Conservation (phyloP, 2,797 vertebrate genomes). For the Poeciliopsis gracilis region DNA sequence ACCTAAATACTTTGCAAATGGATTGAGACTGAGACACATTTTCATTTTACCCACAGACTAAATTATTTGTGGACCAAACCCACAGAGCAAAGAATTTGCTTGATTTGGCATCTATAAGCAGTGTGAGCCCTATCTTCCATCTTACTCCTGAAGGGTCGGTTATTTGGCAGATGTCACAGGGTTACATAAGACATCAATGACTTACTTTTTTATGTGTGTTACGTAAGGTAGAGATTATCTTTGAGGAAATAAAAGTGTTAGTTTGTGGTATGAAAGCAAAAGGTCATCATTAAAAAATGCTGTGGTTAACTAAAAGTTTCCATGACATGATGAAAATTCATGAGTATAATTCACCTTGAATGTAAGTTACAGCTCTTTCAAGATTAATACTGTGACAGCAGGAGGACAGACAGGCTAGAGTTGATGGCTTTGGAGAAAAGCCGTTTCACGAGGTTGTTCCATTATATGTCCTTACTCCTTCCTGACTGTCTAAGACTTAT, state of each 20-base stretch:
- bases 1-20: constrained; percentile 14
- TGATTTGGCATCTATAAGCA: constrained; percentile 48
- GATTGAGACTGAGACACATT: constrained; percentile 21
- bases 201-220: constrained; percentile 45
- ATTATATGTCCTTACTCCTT: constrained; percentile 61
- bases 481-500: constrained; percentile 59
- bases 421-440: constrained; percentile 61
- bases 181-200: constrained; percentile 68
- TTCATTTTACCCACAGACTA: constrained; percentile 29
- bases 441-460: constrained; percentile 71
- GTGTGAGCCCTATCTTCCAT: constrained; percentile 53
- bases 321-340: constrained; percentile 50
- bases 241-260: constrained; percentile 63
- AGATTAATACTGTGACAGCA: constrained; percentile 69
- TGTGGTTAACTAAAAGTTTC: constrained; percentile 52
- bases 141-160: constrained; percentile 49
- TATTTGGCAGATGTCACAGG: constrained; percentile 59
- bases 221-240: constrained; percentile 61
- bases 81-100: constrained; percentile 40
- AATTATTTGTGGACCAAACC: constrained; percentile 30
- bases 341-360: constrained; percentile 68
- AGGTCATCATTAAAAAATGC: constrained; percentile 46
- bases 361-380: constrained; percentile 55
- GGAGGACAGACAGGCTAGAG: constrained; percentile 60
- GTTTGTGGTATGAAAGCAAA: constrained; percentile 60